Base-by-base conservation (phyloP, 53 echinoderm and acorn worm species). In the Actinopyga echinites region DNA sequence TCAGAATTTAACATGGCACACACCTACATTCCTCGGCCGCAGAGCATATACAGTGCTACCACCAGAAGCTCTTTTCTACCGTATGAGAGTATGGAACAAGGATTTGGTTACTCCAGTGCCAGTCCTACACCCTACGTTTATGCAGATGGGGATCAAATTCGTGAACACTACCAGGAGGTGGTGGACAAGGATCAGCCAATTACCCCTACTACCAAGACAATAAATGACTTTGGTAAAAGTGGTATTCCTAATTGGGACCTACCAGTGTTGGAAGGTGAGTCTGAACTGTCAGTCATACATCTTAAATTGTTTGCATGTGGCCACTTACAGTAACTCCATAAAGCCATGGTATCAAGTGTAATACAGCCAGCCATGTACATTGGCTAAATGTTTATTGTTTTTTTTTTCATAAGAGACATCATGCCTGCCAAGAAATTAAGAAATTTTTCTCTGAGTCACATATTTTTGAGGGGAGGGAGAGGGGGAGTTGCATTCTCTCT, bases 1-100 rank as follows among this genome's bases (percentile, higher is more conserved):
- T 89, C 96, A 0, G 93, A 95, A 52, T 93, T 95, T 80, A 95
- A 95, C 87, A 93, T 95, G 93, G 93, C 96, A 24, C 93, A 93
- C 61, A 95, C 96, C 1, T 91, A 84, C 88, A 95, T 95, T 43
- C 96, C 96, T 6, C 67, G 96, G 44, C 96, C 96, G 1, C 91
- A 91, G 52, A 95, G 96, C 74, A 93, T 95, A 60, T 95, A 95
- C 64, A 88, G 92, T 32, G 84, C 89, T 4, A 89, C 68, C 22
- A 75, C 92, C 2, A 85, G 92, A 0, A 87, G 85, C 5, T 66
- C 54, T 19, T 95, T 90, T 73, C 79, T 85, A 34, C 85, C 77
- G 7, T 88, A 90, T 56, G 82, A 81, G 31, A 77, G 63, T 29
- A 83, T 69, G 10, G 92, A 87, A 67, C 80, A 74, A 5, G 78